These are phyloP conservation scores for Sitta carolinensis DNA, from an alignment of 2,797 vertebrate species.

Conservation along the genomic window DNA sequence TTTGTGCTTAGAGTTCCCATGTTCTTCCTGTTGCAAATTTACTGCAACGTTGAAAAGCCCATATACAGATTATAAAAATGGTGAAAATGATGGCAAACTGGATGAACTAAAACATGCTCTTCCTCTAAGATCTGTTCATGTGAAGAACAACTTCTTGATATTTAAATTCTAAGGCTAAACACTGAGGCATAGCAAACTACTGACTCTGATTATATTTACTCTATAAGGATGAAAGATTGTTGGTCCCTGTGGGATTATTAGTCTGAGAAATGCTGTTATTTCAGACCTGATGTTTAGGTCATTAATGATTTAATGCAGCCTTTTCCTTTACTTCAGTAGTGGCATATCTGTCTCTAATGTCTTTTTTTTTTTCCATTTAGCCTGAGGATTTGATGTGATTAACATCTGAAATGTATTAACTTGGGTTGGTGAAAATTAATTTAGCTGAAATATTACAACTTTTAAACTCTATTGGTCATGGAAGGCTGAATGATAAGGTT, in stretches of 20 bases:
- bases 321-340: background rate
- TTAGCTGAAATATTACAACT: background rate
- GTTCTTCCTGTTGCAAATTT: background rate
- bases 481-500: background rate
- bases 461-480: background rate
- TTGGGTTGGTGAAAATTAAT: slow-evolving; percentile 15
- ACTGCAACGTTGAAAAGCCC: background rate
- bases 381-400: slow-evolving; percentile 19
- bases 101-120: background rate
- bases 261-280: background rate
- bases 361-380: slow-evolving; percentile 13
- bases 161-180: background rate
- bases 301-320: background rate
- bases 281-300: slow-evolving; percentile 24
- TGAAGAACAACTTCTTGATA: background rate
- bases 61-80: background rate
- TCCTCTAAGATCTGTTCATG: background rate
- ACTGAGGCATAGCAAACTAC: background rate
- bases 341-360: background rate
- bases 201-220: background rate
- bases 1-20: background rate
- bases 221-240: slow-evolving; percentile 1
- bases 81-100: background rate
- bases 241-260: background rate
- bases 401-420: slow-evolving; percentile 16